Evolutionary conservation across 2,888 invertebrate genomes (phyloP).

Genomic region (Meteorus cinctellus): DNA sequence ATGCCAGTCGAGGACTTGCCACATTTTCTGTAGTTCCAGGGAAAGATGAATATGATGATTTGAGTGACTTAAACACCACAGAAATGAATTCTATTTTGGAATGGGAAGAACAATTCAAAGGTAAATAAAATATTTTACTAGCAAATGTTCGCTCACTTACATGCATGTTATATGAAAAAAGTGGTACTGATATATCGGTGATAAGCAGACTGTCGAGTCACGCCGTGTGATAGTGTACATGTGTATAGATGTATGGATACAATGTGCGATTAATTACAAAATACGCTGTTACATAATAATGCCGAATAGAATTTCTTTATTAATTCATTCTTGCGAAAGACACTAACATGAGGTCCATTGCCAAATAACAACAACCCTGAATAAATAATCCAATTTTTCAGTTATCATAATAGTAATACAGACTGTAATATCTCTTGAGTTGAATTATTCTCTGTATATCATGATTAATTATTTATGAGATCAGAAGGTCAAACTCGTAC

Average conservation of each 20-base stretch:
- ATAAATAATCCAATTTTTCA: neutral
- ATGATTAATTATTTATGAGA: constrained; percentile 48
- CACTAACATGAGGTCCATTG: neutral
- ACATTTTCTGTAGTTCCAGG: constrained; percentile 91
- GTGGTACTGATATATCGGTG: neutral
- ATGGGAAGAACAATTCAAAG: constrained; percentile 98
- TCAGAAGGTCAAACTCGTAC: constrained; percentile 52
- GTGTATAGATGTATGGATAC: neutral
- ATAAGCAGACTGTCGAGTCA: constrained; percentile 6
- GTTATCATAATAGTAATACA: neutral
- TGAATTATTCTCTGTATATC: neutral
- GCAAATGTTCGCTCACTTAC: too few relatives aligned
- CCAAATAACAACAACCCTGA: neutral
- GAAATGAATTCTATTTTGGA: constrained; percentile 97
- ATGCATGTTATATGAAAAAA: neutral
- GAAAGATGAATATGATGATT: constrained; percentile 93
- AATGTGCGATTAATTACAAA: neutral
- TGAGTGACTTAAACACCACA: constrained; percentile 92
- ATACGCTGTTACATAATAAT: neutral
- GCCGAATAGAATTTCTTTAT: neutral
- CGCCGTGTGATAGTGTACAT: neutral
- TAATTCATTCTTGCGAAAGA: neutral
- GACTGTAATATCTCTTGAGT: neutral
- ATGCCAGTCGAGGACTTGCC: constrained; percentile 95
- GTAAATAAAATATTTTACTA: constrained; percentile 73